These are phyloP conservation scores for Acromyrmex heyeri DNA, from an alignment of 1,140 invertebrate genomes.

Conservation along the genomic window DNA sequence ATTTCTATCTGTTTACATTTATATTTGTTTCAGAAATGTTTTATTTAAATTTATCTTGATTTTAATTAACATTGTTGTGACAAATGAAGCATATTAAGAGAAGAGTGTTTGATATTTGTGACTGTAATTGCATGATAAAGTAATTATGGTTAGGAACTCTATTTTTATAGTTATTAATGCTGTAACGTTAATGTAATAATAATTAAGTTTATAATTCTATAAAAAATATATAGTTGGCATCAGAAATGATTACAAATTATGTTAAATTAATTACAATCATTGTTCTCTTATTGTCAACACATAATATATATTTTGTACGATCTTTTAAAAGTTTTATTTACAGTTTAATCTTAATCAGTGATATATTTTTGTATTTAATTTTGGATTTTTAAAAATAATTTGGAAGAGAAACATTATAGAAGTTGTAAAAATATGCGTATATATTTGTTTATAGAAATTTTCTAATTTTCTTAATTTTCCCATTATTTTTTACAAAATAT, in stretches of 20 bases:
- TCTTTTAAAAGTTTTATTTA: background rate
- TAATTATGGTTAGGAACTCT: no score
- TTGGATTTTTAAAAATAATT: slow-evolving; percentile 1
- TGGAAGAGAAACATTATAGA: background rate
- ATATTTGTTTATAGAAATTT: background rate
- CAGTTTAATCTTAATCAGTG: background rate
- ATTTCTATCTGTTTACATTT: slow-evolving; percentile 15
- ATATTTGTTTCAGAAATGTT: slow-evolving; percentile 23
- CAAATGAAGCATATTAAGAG: background rate
- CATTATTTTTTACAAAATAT: background rate
- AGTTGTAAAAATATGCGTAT: background rate
- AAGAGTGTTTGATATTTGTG: no score
- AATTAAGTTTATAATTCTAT: no score
- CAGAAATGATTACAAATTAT: no score
- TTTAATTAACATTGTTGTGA: slow-evolving; percentile 14
- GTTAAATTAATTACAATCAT: no score
- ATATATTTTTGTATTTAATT: background rate
- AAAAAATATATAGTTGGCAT: no score
- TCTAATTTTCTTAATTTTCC: background rate
- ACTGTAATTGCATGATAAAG: no score
- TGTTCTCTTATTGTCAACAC: no score
- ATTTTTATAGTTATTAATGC: no score
- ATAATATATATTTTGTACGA: background rate
- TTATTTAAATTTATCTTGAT: slow-evolving; percentile 15
- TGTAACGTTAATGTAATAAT: no score